Evolutionary conservation across 2,797 vertebrate genomes (phyloP), one percentile per base, ranked within the genome.

Genomic region (Orestias chungarensis): DNA sequence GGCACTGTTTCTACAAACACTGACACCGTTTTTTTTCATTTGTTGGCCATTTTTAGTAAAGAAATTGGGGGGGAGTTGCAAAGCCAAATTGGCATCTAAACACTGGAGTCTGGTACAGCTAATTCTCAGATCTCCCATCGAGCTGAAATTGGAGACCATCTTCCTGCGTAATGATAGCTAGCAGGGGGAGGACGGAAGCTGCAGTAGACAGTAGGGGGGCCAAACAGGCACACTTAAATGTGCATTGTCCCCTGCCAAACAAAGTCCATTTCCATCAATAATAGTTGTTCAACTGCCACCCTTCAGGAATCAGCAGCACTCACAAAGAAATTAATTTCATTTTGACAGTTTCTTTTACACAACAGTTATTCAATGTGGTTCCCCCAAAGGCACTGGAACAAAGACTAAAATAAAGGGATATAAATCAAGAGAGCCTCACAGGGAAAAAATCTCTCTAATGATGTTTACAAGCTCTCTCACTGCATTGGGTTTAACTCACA

Each of bases 141-240:
- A 72, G 82, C 75, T 78, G 76, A 81, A 83, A 86, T 81, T 18
- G 40, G 78, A 87, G 73, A 73, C 59, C 4, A 17, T 79, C 65
- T 73, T 76, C 74, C 81, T 73, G 73, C 52, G 80, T 89, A 87
- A 89, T 92, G 81, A 90, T 80, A 86, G 87, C 70, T 25, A 44
- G 46, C 71, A 75, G 12, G 7, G 54, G 75, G 81, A 89, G 89
- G 84, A 91, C 88, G 90, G 87, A 91, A 86, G 87, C 78, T 47
- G 79, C 79, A 83, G 75, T 77, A 83, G 82, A 80, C 85, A 87
- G 88, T 87, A 82, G 66, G 66, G 68, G 71, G 79, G 74, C 67
- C 76, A 91, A 90, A 91, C 80, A 80, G 79, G 76, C 73, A 29
- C 76, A 77, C 70, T 73, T 61, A 76, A 73, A 88, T 77, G 79